phyloP scores from a whole-genome alignment of 2,797 vertebrate species.

The Sebastes taczanowskii region DNA sequence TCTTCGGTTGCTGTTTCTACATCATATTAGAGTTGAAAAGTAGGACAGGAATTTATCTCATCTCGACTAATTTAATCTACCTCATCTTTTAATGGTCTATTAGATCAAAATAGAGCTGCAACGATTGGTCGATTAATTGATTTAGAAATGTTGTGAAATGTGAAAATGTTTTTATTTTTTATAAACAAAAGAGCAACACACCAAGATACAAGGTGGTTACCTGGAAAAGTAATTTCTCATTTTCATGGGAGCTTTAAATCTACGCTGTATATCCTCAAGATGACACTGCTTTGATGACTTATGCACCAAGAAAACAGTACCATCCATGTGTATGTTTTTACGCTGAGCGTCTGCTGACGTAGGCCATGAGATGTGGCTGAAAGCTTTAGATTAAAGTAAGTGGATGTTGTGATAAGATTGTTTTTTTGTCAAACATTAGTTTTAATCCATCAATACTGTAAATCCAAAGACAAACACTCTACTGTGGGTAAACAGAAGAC shows the following conservation, averaged over 20 bases:
- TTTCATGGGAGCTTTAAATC: background rate
- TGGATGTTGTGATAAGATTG: background rate
- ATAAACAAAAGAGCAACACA: background rate
- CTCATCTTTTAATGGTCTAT: background rate
- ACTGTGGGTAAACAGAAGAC: background rate
- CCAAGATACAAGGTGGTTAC: background rate
- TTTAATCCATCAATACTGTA: background rate
- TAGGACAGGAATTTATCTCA: background rate
- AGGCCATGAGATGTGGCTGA: background rate
- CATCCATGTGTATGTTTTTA: background rate
- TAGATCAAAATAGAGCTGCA: background rate
- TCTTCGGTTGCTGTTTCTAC: background rate
- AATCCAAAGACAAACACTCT: background rate
- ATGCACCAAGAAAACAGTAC: background rate
- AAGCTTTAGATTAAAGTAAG: background rate
- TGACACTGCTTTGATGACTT: background rate
- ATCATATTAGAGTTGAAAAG: background rate
- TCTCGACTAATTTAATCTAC: background rate
- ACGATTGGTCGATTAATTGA: background rate
- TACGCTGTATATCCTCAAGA: background rate
- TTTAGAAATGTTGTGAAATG: accelerated
- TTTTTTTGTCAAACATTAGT: too few species aligned
- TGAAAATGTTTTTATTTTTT: background rate
- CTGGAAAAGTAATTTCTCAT: background rate
- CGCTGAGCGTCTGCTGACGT: background rate